phyloP scores from a whole-genome alignment of 1,140 invertebrate species.

The Sipha flava region DNA sequence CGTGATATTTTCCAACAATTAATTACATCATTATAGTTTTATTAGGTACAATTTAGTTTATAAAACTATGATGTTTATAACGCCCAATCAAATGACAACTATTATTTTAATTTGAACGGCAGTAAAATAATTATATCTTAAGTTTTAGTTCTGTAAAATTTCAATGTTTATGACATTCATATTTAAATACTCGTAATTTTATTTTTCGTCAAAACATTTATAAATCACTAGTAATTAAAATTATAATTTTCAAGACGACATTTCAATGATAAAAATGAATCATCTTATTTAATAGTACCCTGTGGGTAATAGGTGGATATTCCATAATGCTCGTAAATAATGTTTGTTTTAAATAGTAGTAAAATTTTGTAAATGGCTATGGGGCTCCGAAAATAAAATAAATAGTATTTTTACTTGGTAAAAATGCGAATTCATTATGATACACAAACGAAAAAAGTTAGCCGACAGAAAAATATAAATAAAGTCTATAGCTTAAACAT shows the following conservation, averaged over 20 bases:
- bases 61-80: too few relatives aligned
- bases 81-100: not conserved
- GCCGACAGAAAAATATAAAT: not conserved
- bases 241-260: not conserved
- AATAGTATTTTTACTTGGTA: not conserved
- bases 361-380: not conserved
- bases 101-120: not conserved
- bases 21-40: too few relatives aligned
- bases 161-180: too few relatives aligned
- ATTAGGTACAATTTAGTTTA: too few relatives aligned
- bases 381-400: not conserved
- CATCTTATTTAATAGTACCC: not conserved
- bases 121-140: too few relatives aligned
- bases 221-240: not conserved
- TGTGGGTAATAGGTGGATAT: not conserved
- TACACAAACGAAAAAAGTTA: not conserved
- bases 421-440: not conserved
- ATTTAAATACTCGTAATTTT: too few relatives aligned
- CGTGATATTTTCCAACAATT: too few relatives aligned
- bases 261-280: not conserved
- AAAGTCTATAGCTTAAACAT: not conserved
- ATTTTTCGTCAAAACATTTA: too few relatives aligned
- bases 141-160: too few relatives aligned
- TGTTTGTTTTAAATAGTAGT: not conserved
- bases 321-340: not conserved